Evolutionary conservation across 2,888 invertebrate genomes (phyloP).

Genomic region (Drosophila diplacantha): DNA sequence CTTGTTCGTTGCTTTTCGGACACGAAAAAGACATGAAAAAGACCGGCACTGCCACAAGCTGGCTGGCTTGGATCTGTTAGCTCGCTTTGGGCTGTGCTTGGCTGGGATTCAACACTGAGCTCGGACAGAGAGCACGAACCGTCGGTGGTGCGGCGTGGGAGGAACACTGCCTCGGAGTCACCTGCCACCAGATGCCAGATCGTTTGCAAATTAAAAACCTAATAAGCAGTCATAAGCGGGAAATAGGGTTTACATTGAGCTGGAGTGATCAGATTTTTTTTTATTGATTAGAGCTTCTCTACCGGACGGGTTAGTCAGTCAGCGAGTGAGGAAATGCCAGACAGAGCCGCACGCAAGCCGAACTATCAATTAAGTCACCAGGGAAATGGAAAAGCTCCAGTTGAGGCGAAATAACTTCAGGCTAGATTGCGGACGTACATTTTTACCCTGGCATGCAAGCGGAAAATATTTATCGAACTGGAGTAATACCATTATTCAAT

Average conservation of each 20-base stretch:
- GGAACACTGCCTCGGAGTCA: constrained; percentile 31
- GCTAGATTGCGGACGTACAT: constrained; percentile 45
- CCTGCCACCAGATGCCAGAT: constrained; percentile 43
- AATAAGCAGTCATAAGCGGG: constrained; percentile 34
- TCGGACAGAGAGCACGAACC: constrained; percentile 11
- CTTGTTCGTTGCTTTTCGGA: constrained; percentile 43
- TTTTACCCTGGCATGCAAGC: constrained; percentile 38
- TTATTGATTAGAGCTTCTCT: constrained; percentile 23
- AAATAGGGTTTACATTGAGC: constrained; percentile 19
- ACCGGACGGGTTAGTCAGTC: constrained; percentile 3
- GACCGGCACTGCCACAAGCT: constrained; percentile 47
- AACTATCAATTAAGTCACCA: constrained; percentile 47
- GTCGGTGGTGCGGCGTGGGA: constrained; percentile 43
- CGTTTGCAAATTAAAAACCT: constrained; percentile 22
- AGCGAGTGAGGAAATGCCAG: constrained; percentile 53
- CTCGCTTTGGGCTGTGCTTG: constrained; percentile 19
- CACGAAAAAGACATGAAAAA: constrained; percentile 50
- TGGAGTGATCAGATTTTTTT: constrained; percentile 5
- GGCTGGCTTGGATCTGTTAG: constrained; percentile 29
- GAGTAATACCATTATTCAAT: constrained; percentile 37
- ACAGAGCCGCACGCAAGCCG: constrained; percentile 31
- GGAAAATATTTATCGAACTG: constrained; percentile 32
- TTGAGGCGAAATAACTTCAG: constrained; percentile 20
- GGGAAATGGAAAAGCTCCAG: constrained; percentile 37
- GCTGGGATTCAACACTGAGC: constrained; percentile 11